A percentile compares a stretch with the other conserved stretches of the same genome.
These are phyloP conservation scores for Cancer borealis DNA, from an alignment of 2,888 invertebrate genomes.

Conservation along the genomic window DNA sequence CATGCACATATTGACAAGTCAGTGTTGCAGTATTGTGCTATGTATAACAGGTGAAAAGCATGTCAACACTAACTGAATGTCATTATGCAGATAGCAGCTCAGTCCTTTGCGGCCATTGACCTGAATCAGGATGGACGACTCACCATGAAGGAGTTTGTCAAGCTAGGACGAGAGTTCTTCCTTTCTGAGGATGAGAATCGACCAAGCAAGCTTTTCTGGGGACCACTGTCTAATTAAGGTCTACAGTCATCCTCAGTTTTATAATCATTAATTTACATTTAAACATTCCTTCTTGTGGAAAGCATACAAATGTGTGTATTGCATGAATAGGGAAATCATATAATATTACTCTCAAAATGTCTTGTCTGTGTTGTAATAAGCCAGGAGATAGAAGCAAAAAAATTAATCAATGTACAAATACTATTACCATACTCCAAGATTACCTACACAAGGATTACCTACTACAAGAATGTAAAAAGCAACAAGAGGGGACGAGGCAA, in stretches of 20 bases:
- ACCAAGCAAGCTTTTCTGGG: slow-evolving; percentile 93
- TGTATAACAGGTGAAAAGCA: background rate
- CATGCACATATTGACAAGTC: background rate
- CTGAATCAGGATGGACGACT: slow-evolving; percentile 89
- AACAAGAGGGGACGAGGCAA: no score
- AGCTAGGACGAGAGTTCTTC: slow-evolving; percentile 90
- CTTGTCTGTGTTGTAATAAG: background rate
- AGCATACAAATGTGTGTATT: background rate
- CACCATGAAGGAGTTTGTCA: slow-evolving; percentile 88
- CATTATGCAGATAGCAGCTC: slow-evolving; percentile 84
- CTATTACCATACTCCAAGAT: no score
- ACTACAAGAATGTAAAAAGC: no score
- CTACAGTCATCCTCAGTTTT: slow-evolving; percentile 78
- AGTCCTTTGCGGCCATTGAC: slow-evolving; percentile 89
- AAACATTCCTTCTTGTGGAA: background rate
- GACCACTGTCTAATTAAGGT: slow-evolving; percentile 83
- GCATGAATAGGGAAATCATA: background rate
- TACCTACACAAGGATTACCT: no score
- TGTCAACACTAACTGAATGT: background rate
- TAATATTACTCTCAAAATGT: background rate
- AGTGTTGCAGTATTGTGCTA: background rate
- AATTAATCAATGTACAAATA: background rate
- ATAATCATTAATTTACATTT: background rate
- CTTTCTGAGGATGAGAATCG: slow-evolving; percentile 87
- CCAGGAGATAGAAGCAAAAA: background rate